A percentile compares a stretch with the other conserved stretches of the same genome.
Evolutionary conservation across 30 jellyfish, hydroid and myxozoan genomes (phyloP).

Genomic region (Aurelia sp.): DNA sequence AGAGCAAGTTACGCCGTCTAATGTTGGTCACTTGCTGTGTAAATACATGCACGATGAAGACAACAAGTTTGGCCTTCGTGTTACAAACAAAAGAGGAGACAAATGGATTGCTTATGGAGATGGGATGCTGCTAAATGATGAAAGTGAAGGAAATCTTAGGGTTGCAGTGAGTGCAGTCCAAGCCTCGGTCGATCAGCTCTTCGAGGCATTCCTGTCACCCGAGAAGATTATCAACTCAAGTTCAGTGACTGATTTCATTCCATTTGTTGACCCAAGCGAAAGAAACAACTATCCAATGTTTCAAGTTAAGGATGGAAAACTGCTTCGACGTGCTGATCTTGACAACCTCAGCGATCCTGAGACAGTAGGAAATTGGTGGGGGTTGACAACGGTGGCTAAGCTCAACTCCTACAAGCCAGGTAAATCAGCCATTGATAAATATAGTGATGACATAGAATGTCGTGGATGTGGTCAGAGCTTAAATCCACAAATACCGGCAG

Average conservation of each 20-base stretch:
- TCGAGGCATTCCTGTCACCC: slow-evolving; percentile 20
- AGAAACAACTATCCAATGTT: slow-evolving; percentile 17
- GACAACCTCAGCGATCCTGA: slow-evolving; percentile 2
- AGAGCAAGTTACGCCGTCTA: neutral
- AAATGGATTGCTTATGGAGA: slow-evolving; percentile 37
- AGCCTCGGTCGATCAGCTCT: slow-evolving; percentile 10
- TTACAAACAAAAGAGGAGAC: slow-evolving; percentile 11
- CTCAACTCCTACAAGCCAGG: too few species aligned
- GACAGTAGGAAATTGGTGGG: too few species aligned
- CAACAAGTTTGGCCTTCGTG: slow-evolving; percentile 21
- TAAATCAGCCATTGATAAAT: too few species aligned
- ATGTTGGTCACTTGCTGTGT: neutral
- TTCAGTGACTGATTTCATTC: slow-evolving; percentile 12
- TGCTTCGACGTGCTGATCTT: slow-evolving; percentile 10
- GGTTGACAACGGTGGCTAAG: too few species aligned
- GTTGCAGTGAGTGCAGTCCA: slow-evolving; percentile 18
- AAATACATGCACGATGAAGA: slow-evolving; percentile 40
- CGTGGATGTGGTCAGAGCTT: too few species aligned
- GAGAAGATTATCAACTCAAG: neutral
- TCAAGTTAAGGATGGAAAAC: slow-evolving; percentile 2
- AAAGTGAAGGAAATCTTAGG: neutral
- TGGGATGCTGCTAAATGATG: slow-evolving; percentile 17
- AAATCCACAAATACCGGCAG: too few species aligned
- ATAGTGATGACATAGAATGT: too few species aligned
- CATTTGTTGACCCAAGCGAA: neutral